Conservation (phyloP, 2,888 invertebrate species). For the Brachypterus glaber region DNA sequence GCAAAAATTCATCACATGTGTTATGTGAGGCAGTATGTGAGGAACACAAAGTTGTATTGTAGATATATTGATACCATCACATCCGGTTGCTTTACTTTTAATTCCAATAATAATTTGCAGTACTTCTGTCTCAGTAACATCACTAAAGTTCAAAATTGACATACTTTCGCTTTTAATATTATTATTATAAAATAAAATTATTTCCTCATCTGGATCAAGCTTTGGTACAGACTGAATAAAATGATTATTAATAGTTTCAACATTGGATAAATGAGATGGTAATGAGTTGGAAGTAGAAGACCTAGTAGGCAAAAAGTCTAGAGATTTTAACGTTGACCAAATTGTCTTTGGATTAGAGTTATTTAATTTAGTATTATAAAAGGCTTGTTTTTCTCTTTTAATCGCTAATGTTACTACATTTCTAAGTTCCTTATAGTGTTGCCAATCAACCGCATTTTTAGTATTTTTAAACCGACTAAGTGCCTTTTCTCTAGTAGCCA, state of each 20-base stretch:
- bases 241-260: constrained; percentile 2
- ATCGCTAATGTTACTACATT: background rate
- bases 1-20: no score
- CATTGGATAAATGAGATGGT: background rate
- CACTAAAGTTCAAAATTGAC: no score
- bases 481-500: constrained; percentile 1
- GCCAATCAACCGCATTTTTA: constrained; percentile 1
- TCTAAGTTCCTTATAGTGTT: constrained; percentile 3
- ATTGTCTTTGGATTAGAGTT: background rate
- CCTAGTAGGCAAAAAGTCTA: background rate
- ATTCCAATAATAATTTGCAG: no score
- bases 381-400: constrained; percentile 1
- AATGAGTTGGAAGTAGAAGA: no score
- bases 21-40: no score
- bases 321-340: constrained; percentile 2
- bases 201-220: no score
- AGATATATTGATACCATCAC: no score
- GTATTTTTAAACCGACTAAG: background rate
- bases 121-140: no score
- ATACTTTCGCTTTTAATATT: no score
- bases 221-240: constrained; percentile 4
- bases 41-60: no score
- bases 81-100: constrained; percentile 4
- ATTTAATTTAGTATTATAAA: background rate
- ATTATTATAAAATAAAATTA: no score